Conservation (phyloP, 2,797 vertebrate genomes). For the Argya squamiceps region DNA sequence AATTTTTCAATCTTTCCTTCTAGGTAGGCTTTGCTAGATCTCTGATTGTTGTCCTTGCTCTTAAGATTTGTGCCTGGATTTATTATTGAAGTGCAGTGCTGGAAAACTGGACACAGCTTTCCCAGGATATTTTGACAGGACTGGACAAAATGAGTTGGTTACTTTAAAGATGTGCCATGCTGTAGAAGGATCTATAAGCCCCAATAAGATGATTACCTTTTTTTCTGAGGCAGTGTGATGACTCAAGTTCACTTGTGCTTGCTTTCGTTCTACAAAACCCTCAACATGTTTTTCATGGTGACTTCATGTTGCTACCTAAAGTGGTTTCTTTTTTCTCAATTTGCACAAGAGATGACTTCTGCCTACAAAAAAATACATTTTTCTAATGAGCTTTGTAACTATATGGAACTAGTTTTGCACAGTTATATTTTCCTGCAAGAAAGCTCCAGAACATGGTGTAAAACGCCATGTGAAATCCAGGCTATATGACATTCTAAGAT, state of each 20-base stretch:
- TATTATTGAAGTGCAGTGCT: neutral
- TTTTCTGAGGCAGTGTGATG: neutral
- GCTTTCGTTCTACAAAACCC: neutral
- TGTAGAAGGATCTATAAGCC: neutral
- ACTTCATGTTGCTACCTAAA: neutral
- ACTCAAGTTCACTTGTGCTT: neutral
- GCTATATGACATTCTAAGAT: neutral
- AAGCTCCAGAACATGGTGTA: neutral
- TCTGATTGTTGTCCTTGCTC: neutral
- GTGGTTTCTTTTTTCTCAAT: neutral
- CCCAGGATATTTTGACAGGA: neutral
- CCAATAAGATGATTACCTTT: neutral
- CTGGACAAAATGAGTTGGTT: neutral
- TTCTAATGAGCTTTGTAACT: neutral
- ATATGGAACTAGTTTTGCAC: neutral
- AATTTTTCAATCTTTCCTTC: neutral
- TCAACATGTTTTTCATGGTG: neutral
- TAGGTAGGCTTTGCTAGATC: neutral
- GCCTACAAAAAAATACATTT: neutral
- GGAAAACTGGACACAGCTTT: neutral
- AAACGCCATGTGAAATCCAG: fast-evolving
- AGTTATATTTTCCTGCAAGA: neutral
- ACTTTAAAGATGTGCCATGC: neutral
- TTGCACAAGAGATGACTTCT: neutral
- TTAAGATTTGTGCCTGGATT: neutral